Base-by-base conservation (phyloP, 2,113 vertebrate genomes). In the Hyperopisus bebe region DNA sequence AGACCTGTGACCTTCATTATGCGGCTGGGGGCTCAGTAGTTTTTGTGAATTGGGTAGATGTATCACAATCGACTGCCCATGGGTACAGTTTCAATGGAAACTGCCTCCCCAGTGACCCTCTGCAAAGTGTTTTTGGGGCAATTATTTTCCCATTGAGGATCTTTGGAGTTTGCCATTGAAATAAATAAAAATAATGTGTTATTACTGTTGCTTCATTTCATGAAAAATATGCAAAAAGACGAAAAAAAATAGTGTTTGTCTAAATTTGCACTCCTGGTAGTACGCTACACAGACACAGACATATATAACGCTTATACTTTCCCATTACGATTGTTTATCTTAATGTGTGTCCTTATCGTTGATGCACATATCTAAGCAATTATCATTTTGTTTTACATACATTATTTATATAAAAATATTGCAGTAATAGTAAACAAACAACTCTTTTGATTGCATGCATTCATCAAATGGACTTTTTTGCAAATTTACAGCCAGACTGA, bases 361-460 rank as follows among this genome's bases (percentile, higher is more conserved):
- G 9, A 9, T 80, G 47, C 46, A 19, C 48, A 31, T 87, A 53
- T 87, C 47, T 51, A 86, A 48, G 42, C 42, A 50, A 48, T 51
- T 87, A n/a, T 53, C 13, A 27, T 86, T 86, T 86, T 86, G 2
- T 86, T 86, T 86, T 27, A 86, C 48, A 51, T 5, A 42, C 48
- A 53, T 87, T 53, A 86, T 51, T 50, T 50, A 87, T 87, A 27
- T 87, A 27, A 87, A 51, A 87, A 87, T 31, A 35, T 51, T 87
- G 85, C 13, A 87, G 15, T 31, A 87, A 27, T 35, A 51, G 55
- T 31, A 87, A 55, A 87, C 48, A 80, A 55, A 21, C n/a, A 35
- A 2, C 15, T 31, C 85, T 55, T 35, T 47, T 47, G 44, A 87
- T 48, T 86, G 27, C 46, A 84, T 53, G n/a, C 48, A 87, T 87